These are phyloP conservation scores for Pantelozetes paolii DNA, from an alignment of 2,888 invertebrate species.

Conservation along the genomic window DNA sequence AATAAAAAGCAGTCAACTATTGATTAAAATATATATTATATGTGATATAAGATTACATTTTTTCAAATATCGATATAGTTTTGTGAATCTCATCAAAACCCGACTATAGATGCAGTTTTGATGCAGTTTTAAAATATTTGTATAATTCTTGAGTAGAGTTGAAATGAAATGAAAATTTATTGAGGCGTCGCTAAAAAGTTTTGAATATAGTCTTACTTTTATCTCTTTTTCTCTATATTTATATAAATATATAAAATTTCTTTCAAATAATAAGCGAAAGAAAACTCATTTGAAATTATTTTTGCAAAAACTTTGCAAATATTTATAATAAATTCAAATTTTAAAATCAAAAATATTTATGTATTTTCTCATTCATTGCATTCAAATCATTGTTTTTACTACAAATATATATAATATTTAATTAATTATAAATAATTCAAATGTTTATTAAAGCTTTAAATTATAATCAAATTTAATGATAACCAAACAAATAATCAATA, in stretches of 20 bases:
- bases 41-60: constrained; percentile 34
- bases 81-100: constrained; percentile 30
- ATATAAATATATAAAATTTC: constrained; percentile 29
- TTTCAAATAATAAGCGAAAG: constrained; percentile 15
- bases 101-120: constrained; percentile 17
- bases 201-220: constrained; percentile 19
- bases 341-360: no score
- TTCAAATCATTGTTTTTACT: no score
- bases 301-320: not conserved
- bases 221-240: constrained; percentile 11
- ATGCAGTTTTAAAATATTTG: constrained; percentile 19
- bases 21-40: not conserved
- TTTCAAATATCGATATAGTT: constrained; percentile 33
- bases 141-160: constrained; percentile 20
- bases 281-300: constrained; percentile 1
- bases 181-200: constrained; percentile 26
- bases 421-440: no score
- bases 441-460: no score
- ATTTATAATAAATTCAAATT: not conserved
- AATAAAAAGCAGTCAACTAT: constrained; percentile 10
- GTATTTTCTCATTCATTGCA: no score
- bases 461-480: no score
- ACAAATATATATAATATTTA: no score
- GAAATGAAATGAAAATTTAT: constrained; percentile 32
- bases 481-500: no score